Evolutionary conservation across 35 echinoderm and acorn worm species (phyloP), one percentile per base, ranked within the genome.

Genomic region (Antedon bifida): DNA sequence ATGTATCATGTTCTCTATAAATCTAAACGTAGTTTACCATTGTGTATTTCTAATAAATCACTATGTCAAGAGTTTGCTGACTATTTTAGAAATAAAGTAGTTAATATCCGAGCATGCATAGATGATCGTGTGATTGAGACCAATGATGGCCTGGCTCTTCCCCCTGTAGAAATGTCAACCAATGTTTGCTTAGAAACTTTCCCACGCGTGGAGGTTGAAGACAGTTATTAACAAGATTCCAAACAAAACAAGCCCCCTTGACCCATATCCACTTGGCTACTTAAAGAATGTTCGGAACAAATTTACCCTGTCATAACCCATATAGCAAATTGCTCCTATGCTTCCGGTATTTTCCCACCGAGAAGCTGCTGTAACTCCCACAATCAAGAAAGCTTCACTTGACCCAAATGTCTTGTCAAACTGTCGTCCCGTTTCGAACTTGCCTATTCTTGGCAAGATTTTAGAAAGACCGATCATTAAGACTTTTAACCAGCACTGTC

Each of bases 351-450:
- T 33, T 78, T 92, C 29, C 91, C 91, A 10, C 30, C 34, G 19
- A 30, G 1, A 74, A 46, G 83, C 83, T 36, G 75, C 85, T 81
- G 83, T 85, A 17, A 86, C 83, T 9, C 88, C 83, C 29, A 44
- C 85, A 31, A 31, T 90, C 3, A 90, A 85, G 73, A 86, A 90
- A 56, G 0, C 33, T 35, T 82, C 79, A n/a, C 79, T 44, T 0
- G n/a, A 86, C 19, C 32, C 23, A 9, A 80, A 91, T 46, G 38
- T 76, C 31, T 36, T 83, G 35, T 35, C 75, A 36, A 88, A 83
- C 74, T 89, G 84, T 83, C 80, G 85, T 51, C 74, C 89, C 28
- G 89, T 90, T 64, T 85, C 89, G 11, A 86, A 90, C 39, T 76
- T 90, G 23, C 74, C 76, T 33, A 33, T 33, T 79, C 77, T 79